A percentile compares a stretch with the other conserved stretches of the same genome.
These are phyloP conservation scores for Dynastes hyllus DNA, from an alignment of 2,888 invertebrate genomes.

Conservation along the genomic window DNA sequence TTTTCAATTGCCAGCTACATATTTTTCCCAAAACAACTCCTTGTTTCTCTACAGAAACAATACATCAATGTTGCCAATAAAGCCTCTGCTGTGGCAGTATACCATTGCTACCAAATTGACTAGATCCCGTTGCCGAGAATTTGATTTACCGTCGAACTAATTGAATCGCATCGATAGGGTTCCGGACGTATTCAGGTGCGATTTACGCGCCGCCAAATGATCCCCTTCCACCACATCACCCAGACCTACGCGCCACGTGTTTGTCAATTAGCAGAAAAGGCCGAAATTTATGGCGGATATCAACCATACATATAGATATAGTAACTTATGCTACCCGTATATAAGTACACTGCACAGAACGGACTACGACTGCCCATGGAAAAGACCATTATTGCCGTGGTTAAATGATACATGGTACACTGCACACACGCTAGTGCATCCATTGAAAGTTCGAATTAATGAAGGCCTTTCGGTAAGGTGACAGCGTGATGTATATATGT, in stretches of 20 bases:
- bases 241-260: background rate
- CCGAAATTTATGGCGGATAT: constrained; percentile 33
- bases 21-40: no score
- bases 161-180: background rate
- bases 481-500: background rate
- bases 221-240: background rate
- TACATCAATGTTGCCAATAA: no score
- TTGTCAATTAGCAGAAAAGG: constrained; percentile 37
- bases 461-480: constrained; percentile 25
- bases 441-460: constrained; percentile 45
- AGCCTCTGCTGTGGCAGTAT: no score
- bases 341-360: background rate
- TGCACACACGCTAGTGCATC: constrained; percentile 15
- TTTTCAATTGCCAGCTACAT: no score
- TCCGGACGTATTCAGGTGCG: background rate
- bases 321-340: background rate
- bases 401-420: constrained; percentile 40
- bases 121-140: constrained; percentile 2
- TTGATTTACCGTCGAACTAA: constrained; percentile 32
- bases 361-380: background rate
- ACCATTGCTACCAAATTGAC: no score
- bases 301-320: background rate
- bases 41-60: no score
- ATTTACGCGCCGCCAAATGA: constrained; percentile 3
- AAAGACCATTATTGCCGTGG: background rate